Base-by-base conservation (phyloP, 2,888 invertebrate genomes). In the Agriotes lineatus region DNA sequence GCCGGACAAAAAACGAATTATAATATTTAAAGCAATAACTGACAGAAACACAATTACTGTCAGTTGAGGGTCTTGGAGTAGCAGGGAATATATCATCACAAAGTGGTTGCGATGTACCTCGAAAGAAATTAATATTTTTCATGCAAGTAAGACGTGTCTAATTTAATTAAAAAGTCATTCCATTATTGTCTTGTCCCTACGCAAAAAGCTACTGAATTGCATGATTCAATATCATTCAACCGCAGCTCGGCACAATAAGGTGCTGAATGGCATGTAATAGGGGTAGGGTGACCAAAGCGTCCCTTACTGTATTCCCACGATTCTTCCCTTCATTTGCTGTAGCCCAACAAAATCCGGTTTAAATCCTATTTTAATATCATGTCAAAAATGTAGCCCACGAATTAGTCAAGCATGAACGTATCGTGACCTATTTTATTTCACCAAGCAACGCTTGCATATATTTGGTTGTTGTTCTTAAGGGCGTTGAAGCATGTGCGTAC, bases 161-260 rank as follows among this genome's bases (percentile, higher is more conserved):
- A 76, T 76, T 76, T 73, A 75, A 76, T 75, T 76, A 76, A 75
- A 76, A 75, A 75, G 72, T 74, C 71, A 75, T 75, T 70, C 73
- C 66, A 75, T 74, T 75, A 73, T 74, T 75, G 72, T 76, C 67
- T 73, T 64, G 68, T 61, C 65, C 67, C 67, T 66, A 70, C 68
- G 69, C 70, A 70, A 72, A 72, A 75, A 74, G 73, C 69, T 58
- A 67, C 72, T 61, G 66, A 70, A 72, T 72, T 67, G 66, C 71
- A 71, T 72, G 75, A 76, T 74, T 67, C 72, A 68, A 70, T 72
- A 73, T 72, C 72, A 73, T 68, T 63, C 70, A 69, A 73, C 72
- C 74, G 69, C 69, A 74, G 62, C 63, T 56, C 22, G 54, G 62
- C 69, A 77, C 76, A 77, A 77, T 76, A 74, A 77, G 74, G 75